Conservation (phyloP, 2,888 invertebrate genomes). For the Pristionchus maxplancki region DNA sequence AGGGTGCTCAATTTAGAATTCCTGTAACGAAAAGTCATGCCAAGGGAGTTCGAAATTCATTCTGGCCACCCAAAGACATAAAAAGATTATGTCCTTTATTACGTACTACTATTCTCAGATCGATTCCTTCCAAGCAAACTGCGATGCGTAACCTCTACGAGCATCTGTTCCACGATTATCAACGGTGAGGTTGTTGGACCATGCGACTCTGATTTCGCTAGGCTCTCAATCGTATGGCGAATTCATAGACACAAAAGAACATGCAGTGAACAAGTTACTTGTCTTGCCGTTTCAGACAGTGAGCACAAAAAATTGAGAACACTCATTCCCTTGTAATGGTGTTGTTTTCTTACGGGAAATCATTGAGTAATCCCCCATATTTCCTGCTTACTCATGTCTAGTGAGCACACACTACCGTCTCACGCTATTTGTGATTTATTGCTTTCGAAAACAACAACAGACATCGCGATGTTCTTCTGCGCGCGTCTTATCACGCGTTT, state of each 20-base stretch:
- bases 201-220: too few species aligned
- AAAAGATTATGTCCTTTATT: too few species aligned
- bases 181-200: slow-evolving; percentile 40
- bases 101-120: too few species aligned
- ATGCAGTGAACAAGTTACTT: too few species aligned
- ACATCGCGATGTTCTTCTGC: too few species aligned
- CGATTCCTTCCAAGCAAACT: slow-evolving; percentile 51
- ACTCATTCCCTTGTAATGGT: background rate
- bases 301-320: background rate
- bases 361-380: background rate
- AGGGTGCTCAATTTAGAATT: too few species aligned
- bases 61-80: too few species aligned
- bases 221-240: too few species aligned
- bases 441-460: background rate
- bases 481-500: too few species aligned
- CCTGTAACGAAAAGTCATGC: background rate
- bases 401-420: background rate
- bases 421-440: background rate
- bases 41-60: too few species aligned
- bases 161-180: slow-evolving; percentile 69
- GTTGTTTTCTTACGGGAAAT: background rate
- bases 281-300: background rate
- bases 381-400: background rate
- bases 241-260: too few species aligned
- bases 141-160: slow-evolving; percentile 69